Conservation (phyloP, 2,797 vertebrate species). For the Crypturellus tataupa region DNA sequence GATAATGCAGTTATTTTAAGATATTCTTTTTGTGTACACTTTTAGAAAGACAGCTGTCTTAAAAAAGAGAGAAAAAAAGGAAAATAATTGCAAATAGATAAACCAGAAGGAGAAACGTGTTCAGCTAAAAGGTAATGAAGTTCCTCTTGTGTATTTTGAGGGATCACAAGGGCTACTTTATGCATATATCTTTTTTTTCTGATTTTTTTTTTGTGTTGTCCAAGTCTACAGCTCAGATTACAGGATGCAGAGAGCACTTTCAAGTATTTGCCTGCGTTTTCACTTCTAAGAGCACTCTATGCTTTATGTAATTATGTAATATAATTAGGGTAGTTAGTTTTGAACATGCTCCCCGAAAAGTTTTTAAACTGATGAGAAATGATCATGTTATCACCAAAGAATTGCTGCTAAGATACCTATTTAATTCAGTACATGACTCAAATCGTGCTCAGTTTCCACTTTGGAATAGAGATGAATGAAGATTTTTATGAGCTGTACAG, state of each 20-base stretch:
- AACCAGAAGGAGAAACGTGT: not conserved
- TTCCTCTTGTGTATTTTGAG: not conserved
- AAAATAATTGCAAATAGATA: not conserved
- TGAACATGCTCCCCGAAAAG: not conserved
- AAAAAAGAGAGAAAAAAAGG: not conserved
- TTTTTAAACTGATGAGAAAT: not conserved
- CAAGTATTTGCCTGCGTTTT: not conserved
- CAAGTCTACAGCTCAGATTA: rapidly evolving
- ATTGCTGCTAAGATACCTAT: not conserved
- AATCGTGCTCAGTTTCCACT: not conserved
- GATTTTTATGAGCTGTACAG: not conserved
- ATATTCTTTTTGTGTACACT: not conserved
- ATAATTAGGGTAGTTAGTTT: not conserved
- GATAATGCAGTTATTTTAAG: not conserved
- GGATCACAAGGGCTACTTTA: not conserved
- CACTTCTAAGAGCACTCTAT: not conserved
- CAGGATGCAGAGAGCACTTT: not conserved
- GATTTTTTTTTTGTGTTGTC: not conserved
- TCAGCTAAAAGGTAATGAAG: slow-evolving; percentile 43
- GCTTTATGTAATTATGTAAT: not conserved
- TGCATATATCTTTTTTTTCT: not conserved
- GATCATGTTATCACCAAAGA: not conserved
- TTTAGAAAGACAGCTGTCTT: not conserved
- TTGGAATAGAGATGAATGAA: not conserved
- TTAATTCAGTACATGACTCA: not conserved